Base-by-base conservation (phyloP, 2,888 invertebrate genomes). In the Tachina fera region DNA sequence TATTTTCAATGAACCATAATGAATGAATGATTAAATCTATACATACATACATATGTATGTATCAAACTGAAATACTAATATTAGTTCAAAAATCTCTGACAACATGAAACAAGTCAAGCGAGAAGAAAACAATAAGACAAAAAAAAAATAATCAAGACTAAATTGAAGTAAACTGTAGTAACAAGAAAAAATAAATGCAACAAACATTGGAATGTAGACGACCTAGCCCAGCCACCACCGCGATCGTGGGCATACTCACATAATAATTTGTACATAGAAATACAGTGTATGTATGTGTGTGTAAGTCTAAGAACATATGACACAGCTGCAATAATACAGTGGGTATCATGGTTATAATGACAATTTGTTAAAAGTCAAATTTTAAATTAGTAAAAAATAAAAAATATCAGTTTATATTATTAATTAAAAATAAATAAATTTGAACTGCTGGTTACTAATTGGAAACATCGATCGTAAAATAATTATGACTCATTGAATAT, bases 141-240 rank as follows among this genome's bases (percentile, higher is more conserved):
- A 10, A 60, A 8, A 14, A 47, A n/a, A 14, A n/a, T 13, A 53
- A 11, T 19, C 63, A 41, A 67, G 58, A 16, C 10, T 16, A 22
- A 63, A 71, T 43, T 53, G 31, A 58, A 70, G 9, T 53, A 8
- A 80, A 68, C 10, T 84, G 31, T 51, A 71, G 45, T 56, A 16
- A 43, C 45, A 41, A 63, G 43, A 58, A 58, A 43, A 22, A n/a
- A 49, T 53, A 61, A 79, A 74, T 75, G 77, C 74, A 78, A 72
- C 72, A 82, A 77, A 61, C 77, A 68, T 70, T 83, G 86, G 83
- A 83, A 86, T 83, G 86, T 58, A 77, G 83, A 81, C 75, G 83
- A 83, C 83, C 80, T 83, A 83, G 77, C 86, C 68, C 80, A 80
- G 74, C 86, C 68, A 63, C 72, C 79, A 41, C 56, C 39, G 53